Base-by-base conservation (phyloP, 2,113 vertebrate genomes). In the Barbus barbus region DNA sequence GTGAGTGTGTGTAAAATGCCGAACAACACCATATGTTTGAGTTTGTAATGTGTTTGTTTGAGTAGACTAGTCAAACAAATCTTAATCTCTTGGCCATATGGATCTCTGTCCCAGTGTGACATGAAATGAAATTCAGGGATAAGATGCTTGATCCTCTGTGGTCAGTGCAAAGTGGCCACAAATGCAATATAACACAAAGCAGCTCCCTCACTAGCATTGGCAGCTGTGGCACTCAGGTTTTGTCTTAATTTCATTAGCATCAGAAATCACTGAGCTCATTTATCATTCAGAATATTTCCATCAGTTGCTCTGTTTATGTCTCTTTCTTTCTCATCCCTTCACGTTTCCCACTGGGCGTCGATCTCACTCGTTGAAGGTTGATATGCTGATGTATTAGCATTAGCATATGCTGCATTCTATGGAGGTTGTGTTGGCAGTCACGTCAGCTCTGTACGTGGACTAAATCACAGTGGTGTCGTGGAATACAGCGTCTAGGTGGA, bases 181-280 rank as follows among this genome's bases (percentile, higher is more conserved):
- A 69, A 36, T 22, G 65, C 28, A 48, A 51, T 18, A 20, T 3
- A 75, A 3, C 41, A 31, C 72, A 51, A 75, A 65, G 26, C 13
- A 63, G 60, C 60, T 26, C 69, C 2, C 48, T 51, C 5, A n/a
- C n/a, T n/a, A n/a, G n/a, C n/a, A n/a, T n/a, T n/a, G n/a, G n/a
- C n/a, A n/a, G 16, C 48, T 48, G 44, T 26, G 8, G 18, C 16
- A 41, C 24, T 73, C 67, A 18, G 11, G 1, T 60, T 79, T 51
- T 46, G 67, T 71, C 67, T n/a, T 74, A 60, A 77, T 71, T 82
- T 46, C 67, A 82, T 41, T 83, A 48, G 53, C 31, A 36, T 44
- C 65, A 60, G 74, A 63, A 78, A n/a, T 38, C 48, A 13, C 84
- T 82, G 78, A 13, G 65, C 65, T 69, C 31, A 36, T 69, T 9